Percentiles rank a stretch among this genome's conserved stretches.
Evolutionary conservation across 2,888 invertebrate species (phyloP).

Genomic region (Tricholauxania praeusta): DNA sequence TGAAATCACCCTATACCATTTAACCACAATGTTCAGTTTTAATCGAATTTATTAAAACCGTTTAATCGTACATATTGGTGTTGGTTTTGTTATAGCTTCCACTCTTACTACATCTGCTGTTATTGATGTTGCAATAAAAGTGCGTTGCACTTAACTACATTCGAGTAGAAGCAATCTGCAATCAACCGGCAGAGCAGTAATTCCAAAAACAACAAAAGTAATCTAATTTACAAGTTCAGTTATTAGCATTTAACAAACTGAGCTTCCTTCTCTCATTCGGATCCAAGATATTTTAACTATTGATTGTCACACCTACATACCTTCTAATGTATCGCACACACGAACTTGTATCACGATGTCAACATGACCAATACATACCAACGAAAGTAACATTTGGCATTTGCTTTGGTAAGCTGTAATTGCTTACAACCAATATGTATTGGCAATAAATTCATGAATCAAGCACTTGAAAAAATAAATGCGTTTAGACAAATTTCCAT

Average conservation of each 20-base stretch:
- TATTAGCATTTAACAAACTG: conserved; percentile 20
- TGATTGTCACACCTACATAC: background rate
- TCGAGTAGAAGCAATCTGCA: background rate
- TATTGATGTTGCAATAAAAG: conserved; percentile 13
- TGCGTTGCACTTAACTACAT: background rate
- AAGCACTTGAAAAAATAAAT: background rate
- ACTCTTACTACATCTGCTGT: background rate
- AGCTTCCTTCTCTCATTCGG: background rate
- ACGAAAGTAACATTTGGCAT: conserved; percentile 8
- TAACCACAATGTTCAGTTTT: background rate
- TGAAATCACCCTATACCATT: background rate
- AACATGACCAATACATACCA: background rate
- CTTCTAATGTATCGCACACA: background rate
- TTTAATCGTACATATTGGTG: background rate
- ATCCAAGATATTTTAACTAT: no score
- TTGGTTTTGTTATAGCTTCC: background rate
- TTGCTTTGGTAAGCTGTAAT: conserved; percentile 18
- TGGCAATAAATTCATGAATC: conserved; percentile 15
- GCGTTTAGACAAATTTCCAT: background rate
- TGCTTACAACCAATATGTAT: background rate
- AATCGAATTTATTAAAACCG: conserved; percentile 11
- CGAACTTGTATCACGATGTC: background rate
- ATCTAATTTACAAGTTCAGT: conserved; percentile 23
- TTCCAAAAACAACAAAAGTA: conserved; percentile 1
- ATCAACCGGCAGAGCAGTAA: background rate